Evolutionary conservation across 2,888 invertebrate genomes (phyloP).

Genomic region (Ichneumoninae sp.): DNA sequence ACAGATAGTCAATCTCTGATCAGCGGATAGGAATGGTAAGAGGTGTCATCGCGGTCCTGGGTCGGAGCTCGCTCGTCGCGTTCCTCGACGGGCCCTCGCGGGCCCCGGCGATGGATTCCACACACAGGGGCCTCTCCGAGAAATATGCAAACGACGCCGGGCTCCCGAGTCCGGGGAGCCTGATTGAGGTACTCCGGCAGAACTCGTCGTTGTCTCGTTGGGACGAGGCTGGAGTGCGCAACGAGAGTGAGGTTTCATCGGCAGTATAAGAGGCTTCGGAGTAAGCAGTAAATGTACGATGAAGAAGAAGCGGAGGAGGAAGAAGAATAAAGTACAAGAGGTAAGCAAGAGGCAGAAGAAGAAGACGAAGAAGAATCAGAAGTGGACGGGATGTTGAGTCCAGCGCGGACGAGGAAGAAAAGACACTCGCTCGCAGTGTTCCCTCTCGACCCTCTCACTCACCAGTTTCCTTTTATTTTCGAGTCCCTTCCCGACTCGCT

Average conservation of each 20-base stretch:
- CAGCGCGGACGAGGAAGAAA: constrained; percentile 53
- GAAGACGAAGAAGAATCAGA: constrained; percentile 48
- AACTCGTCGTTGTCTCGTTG: constrained; percentile 32
- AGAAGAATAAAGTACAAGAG: constrained; percentile 38
- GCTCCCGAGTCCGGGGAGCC: constrained; percentile 61
- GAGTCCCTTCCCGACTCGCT: constrained; percentile 73
- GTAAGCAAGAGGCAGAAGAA: constrained; percentile 84
- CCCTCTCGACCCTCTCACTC: constrained; percentile 40
- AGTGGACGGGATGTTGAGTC: constrained; percentile 48
- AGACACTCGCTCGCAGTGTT: constrained; percentile 49
- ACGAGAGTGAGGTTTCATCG: constrained; percentile 51
- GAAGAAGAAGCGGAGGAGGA: constrained; percentile 76
- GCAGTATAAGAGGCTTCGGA: constrained; percentile 51
- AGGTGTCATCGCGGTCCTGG: constrained; percentile 17
- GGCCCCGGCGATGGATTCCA: constrained; percentile 30
- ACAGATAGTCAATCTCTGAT: constrained; percentile 26
- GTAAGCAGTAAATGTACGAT: constrained; percentile 55
- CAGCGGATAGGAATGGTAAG: constrained; percentile 9
- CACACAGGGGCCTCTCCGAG: constrained; percentile 66
- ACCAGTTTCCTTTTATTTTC: constrained; percentile 77
- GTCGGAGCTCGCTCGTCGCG: neutral
- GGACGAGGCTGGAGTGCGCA: constrained; percentile 48
- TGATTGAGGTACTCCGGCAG: constrained; percentile 74
- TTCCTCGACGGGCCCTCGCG: neutral
- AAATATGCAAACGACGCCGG: constrained; percentile 78